Conservation (phyloP, 2,888 invertebrate species). For the Lasius platythorax region DNA sequence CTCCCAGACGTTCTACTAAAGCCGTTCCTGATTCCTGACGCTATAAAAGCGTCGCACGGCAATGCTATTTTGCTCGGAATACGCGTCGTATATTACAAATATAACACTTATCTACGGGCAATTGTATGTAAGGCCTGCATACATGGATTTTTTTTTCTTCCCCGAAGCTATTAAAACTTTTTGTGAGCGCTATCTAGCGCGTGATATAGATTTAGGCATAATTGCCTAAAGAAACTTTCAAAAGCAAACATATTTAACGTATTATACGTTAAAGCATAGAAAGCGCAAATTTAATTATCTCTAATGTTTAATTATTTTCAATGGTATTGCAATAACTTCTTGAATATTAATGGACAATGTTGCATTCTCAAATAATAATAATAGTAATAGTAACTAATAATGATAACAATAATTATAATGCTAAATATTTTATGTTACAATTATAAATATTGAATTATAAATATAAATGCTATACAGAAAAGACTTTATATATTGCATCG, state of each 20-base stretch:
- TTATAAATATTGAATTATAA: neutral
- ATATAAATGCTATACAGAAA: neutral
- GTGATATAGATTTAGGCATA: neutral
- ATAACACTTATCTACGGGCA: constrained; percentile 59
- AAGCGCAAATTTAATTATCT: constrained; percentile 11
- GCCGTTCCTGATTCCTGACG: constrained; percentile 72
- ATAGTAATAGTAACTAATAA: neutral
- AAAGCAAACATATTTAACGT: neutral
- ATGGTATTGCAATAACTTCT: neutral
- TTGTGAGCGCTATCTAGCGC: neutral
- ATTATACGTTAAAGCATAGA: neutral
- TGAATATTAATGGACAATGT: neutral
- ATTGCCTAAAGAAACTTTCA: neutral
- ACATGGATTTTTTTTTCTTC: neutral
- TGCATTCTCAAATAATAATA: neutral
- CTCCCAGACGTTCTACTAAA: constrained; percentile 68
- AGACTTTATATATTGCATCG: neutral
- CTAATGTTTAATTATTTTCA: constrained; percentile 5
- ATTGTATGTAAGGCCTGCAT: constrained; percentile 31
- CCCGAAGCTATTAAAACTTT: neutral
- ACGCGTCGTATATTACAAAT: constrained; percentile 63
- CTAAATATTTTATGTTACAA: neutral
- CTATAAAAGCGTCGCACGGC: constrained; percentile 73
- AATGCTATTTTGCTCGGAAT: constrained; percentile 67
- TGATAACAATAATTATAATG: neutral